Evolutionary conservation across 2,888 invertebrate species (phyloP).

Genomic region (Helicoverpa assulta): DNA sequence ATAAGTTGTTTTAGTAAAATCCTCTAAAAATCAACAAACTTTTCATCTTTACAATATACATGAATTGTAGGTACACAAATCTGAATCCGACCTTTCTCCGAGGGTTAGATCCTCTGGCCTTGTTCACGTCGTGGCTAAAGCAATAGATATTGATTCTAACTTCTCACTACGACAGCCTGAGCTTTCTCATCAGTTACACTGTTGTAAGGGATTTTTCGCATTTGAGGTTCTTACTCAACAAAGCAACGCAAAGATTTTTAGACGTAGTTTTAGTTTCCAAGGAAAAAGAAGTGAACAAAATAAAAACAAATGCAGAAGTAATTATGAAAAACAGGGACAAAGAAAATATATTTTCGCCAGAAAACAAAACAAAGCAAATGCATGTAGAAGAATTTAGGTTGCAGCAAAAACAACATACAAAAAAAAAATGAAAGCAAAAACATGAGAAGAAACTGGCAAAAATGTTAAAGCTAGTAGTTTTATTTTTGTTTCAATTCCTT

Average conservation of each 20-base stretch:
- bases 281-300: no score
- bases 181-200: conserved; percentile 42
- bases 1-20: no score
- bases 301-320: no score
- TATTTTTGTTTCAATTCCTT: conserved; percentile 11
- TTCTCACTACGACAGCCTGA: conserved; percentile 17
- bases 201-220: background rate
- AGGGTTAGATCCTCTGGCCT: conserved; percentile 45
- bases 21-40: no score
- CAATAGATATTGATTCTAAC: conserved; percentile 52
- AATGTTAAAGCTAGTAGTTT: background rate
- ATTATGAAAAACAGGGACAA: no score
- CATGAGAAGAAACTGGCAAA: background rate
- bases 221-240: no score
- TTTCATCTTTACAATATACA: background rate
- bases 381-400: no score
- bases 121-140: conserved; percentile 11
- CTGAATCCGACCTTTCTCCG: conserved; percentile 9
- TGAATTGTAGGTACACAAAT: conserved; percentile 28
- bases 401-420: no score
- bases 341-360: no score
- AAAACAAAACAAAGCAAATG: no score
- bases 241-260: no score
- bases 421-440: background rate
- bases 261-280: no score